phyloP scores from a whole-genome alignment of 2,888 invertebrate species.

The Limnephilus lunatus region DNA sequence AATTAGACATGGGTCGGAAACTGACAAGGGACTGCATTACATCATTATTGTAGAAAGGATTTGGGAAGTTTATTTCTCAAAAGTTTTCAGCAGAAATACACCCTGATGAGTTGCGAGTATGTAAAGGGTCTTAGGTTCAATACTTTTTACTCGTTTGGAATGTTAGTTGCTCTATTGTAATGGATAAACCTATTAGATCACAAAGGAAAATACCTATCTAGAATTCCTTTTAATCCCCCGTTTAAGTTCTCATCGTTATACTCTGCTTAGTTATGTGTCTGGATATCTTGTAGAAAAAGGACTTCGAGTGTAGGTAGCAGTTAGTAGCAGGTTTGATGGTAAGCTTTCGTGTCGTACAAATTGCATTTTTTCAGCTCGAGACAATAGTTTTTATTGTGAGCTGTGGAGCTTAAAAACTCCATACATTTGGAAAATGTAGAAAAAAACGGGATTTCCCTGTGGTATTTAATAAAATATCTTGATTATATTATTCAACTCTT shows the following conservation, averaged over 20 bases:
- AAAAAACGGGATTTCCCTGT: too few relatives aligned
- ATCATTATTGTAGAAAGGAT: slow-evolving; percentile 23
- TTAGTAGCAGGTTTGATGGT: not conserved
- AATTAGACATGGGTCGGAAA: slow-evolving; percentile 20
- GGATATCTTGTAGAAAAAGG: not conserved
- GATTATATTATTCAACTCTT: too few relatives aligned
- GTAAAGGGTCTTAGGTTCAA: not conserved
- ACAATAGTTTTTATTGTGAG: too few relatives aligned
- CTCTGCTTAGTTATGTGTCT: not conserved
- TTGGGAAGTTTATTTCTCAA: slow-evolving; percentile 11
- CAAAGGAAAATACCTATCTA: not conserved
- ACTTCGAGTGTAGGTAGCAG: not conserved
- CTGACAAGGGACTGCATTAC: slow-evolving; percentile 32
- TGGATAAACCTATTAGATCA: not conserved
- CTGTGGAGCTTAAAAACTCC: too few relatives aligned
- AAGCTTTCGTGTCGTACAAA: not conserved
- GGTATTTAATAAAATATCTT: too few relatives aligned
- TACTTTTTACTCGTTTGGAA: not conserved
- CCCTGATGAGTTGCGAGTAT: not conserved
- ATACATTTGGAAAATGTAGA: too few relatives aligned
- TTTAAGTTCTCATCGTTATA: not conserved
- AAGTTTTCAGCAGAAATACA: not conserved
- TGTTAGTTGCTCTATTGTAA: not conserved
- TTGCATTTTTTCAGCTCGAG: not conserved
- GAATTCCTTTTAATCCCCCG: not conserved